Evolutionary conservation across 1,140 invertebrate species (phyloP), one percentile per base, ranked within the genome.

Genomic region (Megalopta genalis): DNA sequence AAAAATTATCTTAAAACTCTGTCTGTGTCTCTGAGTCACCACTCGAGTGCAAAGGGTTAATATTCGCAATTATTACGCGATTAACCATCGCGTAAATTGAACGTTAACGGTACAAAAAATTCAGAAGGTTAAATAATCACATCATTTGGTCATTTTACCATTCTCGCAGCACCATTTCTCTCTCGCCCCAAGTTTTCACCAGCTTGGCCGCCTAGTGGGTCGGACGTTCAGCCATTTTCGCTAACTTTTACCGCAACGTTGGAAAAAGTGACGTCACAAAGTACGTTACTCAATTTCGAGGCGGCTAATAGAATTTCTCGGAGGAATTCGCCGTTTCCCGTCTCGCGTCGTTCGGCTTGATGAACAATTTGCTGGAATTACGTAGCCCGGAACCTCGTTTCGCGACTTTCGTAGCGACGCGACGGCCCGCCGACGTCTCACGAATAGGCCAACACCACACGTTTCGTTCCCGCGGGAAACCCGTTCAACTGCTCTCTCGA

Each of bases 291-390:
- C 16, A 4, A 21, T 21, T 5, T 27, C 57, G 4, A 37, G 10
- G 46, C 27, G 7, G 49, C 27, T 10, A 9, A 49, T 32, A 18
- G 39, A 70, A 63, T 70, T 70, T 14, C 7, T 52, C 27, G 32
- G 49, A 63, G 46, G 32, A 72, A 63, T 72, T 70, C 46, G 18
- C 27, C n/a, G 23, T 46, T 71, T 63, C 75, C n/a, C 75, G 68
- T 12, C 23, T 63, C 21, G 32, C 14, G 16, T 72, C 63, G 23
- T 25, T 4, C 23, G 54, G 70, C 23, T 71, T 63, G 25, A 77
- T 7, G 21, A 77, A 72, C 18, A 32, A 62, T 72, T 77, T 71
- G 42, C 42, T 32, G 52, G 39, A 72, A 78, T 78, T 78, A 72
- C 27, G 16, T 32, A 23, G 46, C 39, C 46, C 16, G 1, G 21